Percentiles rank a stretch among this genome's conserved stretches.
Evolutionary conservation across 2,888 invertebrate genomes (phyloP).

Genomic region (Troides oblongomaculatus): DNA sequence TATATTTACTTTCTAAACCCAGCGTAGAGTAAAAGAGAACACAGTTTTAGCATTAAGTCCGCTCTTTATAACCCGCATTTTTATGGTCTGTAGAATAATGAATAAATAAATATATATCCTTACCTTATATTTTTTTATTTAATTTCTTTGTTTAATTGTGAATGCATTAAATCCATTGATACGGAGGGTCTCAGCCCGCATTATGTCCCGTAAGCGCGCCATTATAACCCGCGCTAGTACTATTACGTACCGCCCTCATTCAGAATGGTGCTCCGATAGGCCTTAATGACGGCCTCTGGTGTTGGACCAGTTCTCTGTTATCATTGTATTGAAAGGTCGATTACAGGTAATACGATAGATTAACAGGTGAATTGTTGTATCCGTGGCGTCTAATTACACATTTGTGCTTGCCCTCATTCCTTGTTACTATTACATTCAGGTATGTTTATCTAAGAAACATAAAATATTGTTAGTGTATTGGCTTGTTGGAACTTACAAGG

Average conservation of each 20-base stretch:
- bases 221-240: slow-evolving; percentile 36
- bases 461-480: too few relatives aligned
- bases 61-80: too few relatives aligned
- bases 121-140: background rate
- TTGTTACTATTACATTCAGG: slow-evolving; percentile 7
- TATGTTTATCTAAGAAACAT: background rate
- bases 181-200: slow-evolving; percentile 41
- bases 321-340: slow-evolving; percentile 61
- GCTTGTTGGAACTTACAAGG: too few relatives aligned
- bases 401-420: slow-evolving; percentile 14
- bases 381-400: slow-evolving; percentile 17
- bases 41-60: too few relatives aligned
- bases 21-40: too few relatives aligned
- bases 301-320: slow-evolving; percentile 42
- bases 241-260: slow-evolving; percentile 41
- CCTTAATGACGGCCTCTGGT: slow-evolving; percentile 48
- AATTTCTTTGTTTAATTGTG: slow-evolving; percentile 1
- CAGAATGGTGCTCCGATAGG: slow-evolving; percentile 37
- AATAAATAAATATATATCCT: background rate
- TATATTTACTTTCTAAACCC: too few relatives aligned
- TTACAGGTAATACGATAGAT: slow-evolving; percentile 56
- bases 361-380: slow-evolving; percentile 47
- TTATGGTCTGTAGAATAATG: too few relatives aligned
- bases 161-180: slow-evolving; percentile 16
- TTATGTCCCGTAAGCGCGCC: slow-evolving; percentile 34